phyloP scores from a whole-genome alignment of 2,113 vertebrate genomes.

The Archocentrus centrarchus region DNA sequence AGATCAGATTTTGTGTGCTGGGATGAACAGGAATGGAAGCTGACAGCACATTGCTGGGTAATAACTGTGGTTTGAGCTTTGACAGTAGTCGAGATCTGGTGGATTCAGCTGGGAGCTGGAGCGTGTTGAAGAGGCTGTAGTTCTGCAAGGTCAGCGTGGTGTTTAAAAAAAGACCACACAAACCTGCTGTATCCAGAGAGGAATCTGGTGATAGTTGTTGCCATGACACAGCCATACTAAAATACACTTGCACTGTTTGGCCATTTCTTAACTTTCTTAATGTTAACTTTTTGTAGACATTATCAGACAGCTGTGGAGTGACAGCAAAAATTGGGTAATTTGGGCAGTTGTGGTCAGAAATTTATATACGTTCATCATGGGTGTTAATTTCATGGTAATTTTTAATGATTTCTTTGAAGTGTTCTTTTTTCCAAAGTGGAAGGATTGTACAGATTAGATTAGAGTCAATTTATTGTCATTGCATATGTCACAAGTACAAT shows the following conservation, averaged over 20 bases:
- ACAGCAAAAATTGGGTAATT: not conserved
- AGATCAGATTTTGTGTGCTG: not conserved
- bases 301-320: not conserved
- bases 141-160: constrained; percentile 40
- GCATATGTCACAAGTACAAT: no score
- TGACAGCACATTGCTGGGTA: constrained; percentile 10
- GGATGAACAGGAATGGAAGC: not conserved
- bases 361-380: no score
- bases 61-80: constrained; percentile 25
- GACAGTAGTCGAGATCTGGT: constrained; percentile 4
- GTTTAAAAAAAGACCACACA: constrained; percentile 40
- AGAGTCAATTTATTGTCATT: no score
- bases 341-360: no score
- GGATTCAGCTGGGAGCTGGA: constrained; percentile 17
- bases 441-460: no score
- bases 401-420: no score
- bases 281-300: not conserved
- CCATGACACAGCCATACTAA: constrained; percentile 44
- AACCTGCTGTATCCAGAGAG: constrained; percentile 30
- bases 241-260: constrained; percentile 38
- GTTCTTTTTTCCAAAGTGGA: no score
- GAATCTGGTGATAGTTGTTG: constrained; percentile 62
- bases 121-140: not conserved
- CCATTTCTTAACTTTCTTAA: not conserved
- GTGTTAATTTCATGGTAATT: no score